These are phyloP conservation scores for Limnephilus auricula DNA, from an alignment of 2,888 invertebrate species.

Conservation along the genomic window DNA sequence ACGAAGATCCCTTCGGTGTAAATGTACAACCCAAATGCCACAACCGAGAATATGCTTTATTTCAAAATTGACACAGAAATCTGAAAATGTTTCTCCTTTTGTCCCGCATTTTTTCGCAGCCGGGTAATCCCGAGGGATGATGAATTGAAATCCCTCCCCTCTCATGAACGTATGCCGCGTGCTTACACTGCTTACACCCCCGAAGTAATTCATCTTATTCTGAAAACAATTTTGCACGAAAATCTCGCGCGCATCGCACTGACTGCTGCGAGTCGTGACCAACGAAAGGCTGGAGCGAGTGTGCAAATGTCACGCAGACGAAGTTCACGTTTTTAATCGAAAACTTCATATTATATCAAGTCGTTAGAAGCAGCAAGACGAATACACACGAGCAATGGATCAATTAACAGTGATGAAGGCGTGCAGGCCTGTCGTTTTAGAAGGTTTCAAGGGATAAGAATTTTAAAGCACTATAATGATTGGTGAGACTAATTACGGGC, in stretches of 20 bases:
- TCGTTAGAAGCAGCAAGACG: not conserved
- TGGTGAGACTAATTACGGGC: not conserved
- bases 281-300: not conserved
- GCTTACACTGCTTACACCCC: slow-evolving; percentile 4
- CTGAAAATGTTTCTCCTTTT: slow-evolving; percentile 42
- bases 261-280: slow-evolving; percentile 46
- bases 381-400: not conserved
- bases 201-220: slow-evolving; percentile 60
- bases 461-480: not conserved
- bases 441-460: not conserved
- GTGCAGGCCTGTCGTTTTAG: not conserved
- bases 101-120: slow-evolving; percentile 41
- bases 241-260: slow-evolving; percentile 48
- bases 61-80: slow-evolving; percentile 45
- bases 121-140: slow-evolving; percentile 50
- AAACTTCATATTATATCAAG: not conserved
- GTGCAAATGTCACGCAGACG: not conserved
- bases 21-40: slow-evolving; percentile 17
- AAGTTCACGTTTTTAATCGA: not conserved
- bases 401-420: not conserved
- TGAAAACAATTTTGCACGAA: slow-evolving; percentile 62
- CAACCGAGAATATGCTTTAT: slow-evolving; percentile 14
- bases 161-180: not conserved
- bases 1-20: slow-evolving; percentile 4
- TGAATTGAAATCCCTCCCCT: slow-evolving; percentile 45